These are phyloP conservation scores for Pteria penguin DNA, from an alignment of 2,888 invertebrate genomes.

Conservation along the genomic window DNA sequence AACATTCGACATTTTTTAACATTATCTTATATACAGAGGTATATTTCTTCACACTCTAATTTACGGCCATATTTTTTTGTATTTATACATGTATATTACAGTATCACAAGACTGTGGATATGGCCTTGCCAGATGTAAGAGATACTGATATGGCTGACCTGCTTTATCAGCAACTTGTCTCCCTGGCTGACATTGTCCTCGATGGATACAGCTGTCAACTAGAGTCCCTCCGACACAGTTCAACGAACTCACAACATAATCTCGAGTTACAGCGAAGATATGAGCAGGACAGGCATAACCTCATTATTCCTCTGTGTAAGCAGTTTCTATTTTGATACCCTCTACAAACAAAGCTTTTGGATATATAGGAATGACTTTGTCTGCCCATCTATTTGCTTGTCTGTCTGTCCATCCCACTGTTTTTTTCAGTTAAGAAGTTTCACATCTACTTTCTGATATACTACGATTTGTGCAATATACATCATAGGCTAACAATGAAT, in stretches of 20 bases:
- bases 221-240: constrained; percentile 79
- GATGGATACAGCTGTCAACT: constrained; percentile 87
- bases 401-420: too few relatives aligned
- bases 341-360: too few relatives aligned
- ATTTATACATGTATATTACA: constrained; percentile 60
- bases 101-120: constrained; percentile 72
- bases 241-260: constrained; percentile 51
- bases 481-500: too few relatives aligned
- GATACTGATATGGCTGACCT: constrained; percentile 83
- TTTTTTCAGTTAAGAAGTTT: too few relatives aligned
- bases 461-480: too few relatives aligned
- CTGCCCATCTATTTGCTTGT: too few relatives aligned
- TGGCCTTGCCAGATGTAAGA: constrained; percentile 81
- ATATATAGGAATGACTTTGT: too few relatives aligned
- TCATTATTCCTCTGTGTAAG: constrained; percentile 79
- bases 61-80: too few relatives aligned
- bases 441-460: too few relatives aligned
- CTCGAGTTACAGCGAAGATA: constrained; percentile 84
- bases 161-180: constrained; percentile 86
- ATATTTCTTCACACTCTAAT: too few relatives aligned
- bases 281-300: constrained; percentile 81
- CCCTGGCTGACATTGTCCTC: constrained; percentile 86
- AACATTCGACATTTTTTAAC: too few relatives aligned
- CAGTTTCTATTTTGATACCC: not conserved
- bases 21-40: too few relatives aligned